Percentiles rank a stretch among this genome's conserved stretches.
phyloP scores from a whole-genome alignment of 2,888 invertebrate genomes.

The Nymphalis polychloros region DNA sequence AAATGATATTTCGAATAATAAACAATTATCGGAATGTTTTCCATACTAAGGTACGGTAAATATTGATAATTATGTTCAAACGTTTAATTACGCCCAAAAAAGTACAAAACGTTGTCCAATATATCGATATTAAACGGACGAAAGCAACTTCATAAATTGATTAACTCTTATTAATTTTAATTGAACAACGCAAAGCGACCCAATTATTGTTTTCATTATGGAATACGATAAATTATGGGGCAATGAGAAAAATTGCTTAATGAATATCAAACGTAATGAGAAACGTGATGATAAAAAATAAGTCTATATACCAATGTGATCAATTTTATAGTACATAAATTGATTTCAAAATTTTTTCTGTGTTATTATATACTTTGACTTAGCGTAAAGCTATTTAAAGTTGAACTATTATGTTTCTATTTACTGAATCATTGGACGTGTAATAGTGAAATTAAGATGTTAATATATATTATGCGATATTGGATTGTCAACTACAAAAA shows the following conservation, averaged over 20 bases:
- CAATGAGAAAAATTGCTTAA: constrained; percentile 32
- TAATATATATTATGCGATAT: too few relatives aligned
- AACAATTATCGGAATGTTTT: background rate
- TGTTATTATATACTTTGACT: too few relatives aligned
- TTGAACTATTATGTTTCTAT: too few relatives aligned
- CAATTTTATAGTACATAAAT: too few relatives aligned
- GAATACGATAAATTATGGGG: constrained; percentile 32
- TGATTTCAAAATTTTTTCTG: too few relatives aligned
- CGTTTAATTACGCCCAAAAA: background rate
- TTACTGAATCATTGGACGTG: too few relatives aligned
- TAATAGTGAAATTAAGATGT: too few relatives aligned
- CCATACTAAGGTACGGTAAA: background rate
- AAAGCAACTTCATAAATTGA: constrained; percentile 30
- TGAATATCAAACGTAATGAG: constrained; percentile 27
- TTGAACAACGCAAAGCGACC: constrained; percentile 28
- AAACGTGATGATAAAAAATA: background rate
- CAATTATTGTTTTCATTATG: constrained; percentile 34
- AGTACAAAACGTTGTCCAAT: constrained; percentile 16
- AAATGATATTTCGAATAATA: too few relatives aligned
- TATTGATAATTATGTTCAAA: background rate
- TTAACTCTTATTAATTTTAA: constrained; percentile 36
- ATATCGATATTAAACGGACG: constrained; percentile 16
- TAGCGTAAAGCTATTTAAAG: too few relatives aligned
- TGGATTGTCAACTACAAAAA: too few relatives aligned
- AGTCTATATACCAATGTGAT: too few relatives aligned